Conservation (phyloP, 2,888 invertebrate species). For the Glomeris marginata region DNA sequence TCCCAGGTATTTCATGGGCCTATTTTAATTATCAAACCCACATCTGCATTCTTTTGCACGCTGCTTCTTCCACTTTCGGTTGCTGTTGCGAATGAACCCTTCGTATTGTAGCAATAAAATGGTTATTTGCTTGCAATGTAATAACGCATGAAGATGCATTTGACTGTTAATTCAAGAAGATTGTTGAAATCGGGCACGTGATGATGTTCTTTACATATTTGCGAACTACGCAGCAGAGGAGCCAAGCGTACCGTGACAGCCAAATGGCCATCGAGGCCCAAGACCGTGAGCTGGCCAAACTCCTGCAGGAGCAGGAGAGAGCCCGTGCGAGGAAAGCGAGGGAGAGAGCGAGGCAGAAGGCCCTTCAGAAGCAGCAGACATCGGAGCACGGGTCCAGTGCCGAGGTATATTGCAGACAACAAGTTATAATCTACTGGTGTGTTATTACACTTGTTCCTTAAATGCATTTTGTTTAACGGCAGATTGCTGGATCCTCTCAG, state of each 20-base stretch:
- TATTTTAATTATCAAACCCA: conserved; percentile 24
- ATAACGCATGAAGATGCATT: too few relatives aligned
- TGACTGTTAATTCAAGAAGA: too few relatives aligned
- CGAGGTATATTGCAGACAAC: neutral
- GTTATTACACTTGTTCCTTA: too few relatives aligned
- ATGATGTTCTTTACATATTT: too few relatives aligned
- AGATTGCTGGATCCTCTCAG: too few relatives aligned
- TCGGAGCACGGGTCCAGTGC: neutral
- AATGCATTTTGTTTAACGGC: too few relatives aligned
- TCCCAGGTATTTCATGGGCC: conserved; percentile 39
- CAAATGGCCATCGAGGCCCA: conserved; percentile 61
- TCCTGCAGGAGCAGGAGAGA: conserved; percentile 58
- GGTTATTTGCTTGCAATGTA: too few relatives aligned
- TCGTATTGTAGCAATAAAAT: too few relatives aligned
- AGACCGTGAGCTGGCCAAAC: conserved; percentile 58
- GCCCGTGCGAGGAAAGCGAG: conserved; percentile 51
- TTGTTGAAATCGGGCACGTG: too few relatives aligned
- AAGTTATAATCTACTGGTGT: too few relatives aligned
- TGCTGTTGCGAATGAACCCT: too few relatives aligned
- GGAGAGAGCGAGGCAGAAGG: conserved; percentile 35
- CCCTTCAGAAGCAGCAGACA: conserved; percentile 9
- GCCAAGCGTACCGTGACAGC: conserved; percentile 39
- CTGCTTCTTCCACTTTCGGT: too few relatives aligned
- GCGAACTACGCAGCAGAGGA: conserved; percentile 1
- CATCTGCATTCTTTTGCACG: neutral